phyloP scores from a whole-genome alignment of 2,888 invertebrate species.

The Chrysina gloriosa region DNA sequence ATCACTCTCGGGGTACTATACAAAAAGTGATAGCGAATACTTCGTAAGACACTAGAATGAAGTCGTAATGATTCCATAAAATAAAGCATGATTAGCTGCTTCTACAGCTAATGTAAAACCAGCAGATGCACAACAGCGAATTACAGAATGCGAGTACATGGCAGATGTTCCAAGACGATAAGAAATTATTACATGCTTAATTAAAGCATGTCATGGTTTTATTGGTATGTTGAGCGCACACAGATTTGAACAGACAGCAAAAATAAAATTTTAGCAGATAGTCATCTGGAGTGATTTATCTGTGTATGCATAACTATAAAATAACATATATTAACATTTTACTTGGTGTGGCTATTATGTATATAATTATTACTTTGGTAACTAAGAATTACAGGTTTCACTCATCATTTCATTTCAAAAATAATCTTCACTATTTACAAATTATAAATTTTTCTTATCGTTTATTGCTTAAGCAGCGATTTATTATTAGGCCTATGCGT shows the following conservation, averaged over 20 bases:
- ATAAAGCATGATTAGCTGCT: background rate
- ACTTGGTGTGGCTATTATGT: too few relatives aligned
- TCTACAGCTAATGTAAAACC: background rate
- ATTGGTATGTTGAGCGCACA: background rate
- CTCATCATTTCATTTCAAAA: too few relatives aligned
- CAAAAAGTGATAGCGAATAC: background rate
- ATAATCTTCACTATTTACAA: too few relatives aligned
- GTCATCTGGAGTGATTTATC: background rate
- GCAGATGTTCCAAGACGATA: conserved; percentile 18
- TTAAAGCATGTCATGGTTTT: conserved; percentile 19
- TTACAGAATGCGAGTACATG: conserved; percentile 13
- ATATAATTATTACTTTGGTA: too few relatives aligned
- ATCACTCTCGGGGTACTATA: too few relatives aligned
- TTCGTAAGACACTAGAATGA: background rate
- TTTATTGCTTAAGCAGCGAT: too few relatives aligned
- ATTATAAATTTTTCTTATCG: too few relatives aligned
- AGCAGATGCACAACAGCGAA: conserved; percentile 28
- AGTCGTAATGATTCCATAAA: background rate
- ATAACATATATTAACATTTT: too few relatives aligned
- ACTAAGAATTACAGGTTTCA: too few relatives aligned
- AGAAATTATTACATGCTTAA: conserved; percentile 27
- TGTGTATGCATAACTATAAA: too few relatives aligned
- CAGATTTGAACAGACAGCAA: background rate
- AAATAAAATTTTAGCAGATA: background rate
- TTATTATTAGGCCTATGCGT: too few relatives aligned